Percentiles rank a stretch among this genome's conserved stretches.
phyloP scores from a whole-genome alignment of 92 coral and sea anemone genomes.

The Paramuricea clavata region DNA sequence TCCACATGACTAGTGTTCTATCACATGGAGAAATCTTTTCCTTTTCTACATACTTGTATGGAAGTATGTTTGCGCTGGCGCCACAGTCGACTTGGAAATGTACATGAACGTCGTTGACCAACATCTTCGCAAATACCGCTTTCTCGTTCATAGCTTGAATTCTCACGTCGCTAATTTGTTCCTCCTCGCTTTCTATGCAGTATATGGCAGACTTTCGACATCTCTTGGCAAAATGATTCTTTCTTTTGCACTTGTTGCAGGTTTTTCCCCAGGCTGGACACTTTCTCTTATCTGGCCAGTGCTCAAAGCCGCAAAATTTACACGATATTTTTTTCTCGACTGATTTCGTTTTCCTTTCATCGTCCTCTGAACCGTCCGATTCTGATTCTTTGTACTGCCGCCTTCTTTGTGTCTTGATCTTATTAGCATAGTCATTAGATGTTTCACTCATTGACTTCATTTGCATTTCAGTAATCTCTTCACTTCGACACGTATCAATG shows the following conservation, averaged over 20 bases:
- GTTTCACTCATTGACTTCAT: constrained; percentile 40
- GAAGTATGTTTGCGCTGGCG: constrained; percentile 42
- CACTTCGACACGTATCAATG: constrained; percentile 55
- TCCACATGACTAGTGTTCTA: constrained; percentile 57
- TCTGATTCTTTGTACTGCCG: constrained; percentile 4
- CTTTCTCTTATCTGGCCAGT: constrained; percentile 38
- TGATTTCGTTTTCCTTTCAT: no score
- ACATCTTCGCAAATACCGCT: constrained; percentile 55
- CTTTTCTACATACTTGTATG: constrained; percentile 23
- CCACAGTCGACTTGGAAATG: constrained; percentile 75
- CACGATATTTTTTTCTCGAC: constrained; percentile 51
- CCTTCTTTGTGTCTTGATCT: constrained; percentile 24
- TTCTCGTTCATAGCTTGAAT: constrained; percentile 32
- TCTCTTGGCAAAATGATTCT: no score
- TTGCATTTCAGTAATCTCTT: constrained; percentile 48
- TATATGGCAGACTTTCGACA: no score
- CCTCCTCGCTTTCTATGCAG: no score
- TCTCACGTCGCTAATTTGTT: no score
- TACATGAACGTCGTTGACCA: constrained; percentile 45
- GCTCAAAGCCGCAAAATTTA: constrained; percentile 44
- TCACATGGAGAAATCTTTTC: constrained; percentile 38
- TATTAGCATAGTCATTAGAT: constrained; percentile 31
- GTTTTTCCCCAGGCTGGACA: constrained; percentile 55
- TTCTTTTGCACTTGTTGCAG: no score
- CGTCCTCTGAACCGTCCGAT: constrained; percentile 36